Evolutionary conservation across 2,113 vertebrate genomes (phyloP).

Genomic region (Leucopternis melanops): DNA sequence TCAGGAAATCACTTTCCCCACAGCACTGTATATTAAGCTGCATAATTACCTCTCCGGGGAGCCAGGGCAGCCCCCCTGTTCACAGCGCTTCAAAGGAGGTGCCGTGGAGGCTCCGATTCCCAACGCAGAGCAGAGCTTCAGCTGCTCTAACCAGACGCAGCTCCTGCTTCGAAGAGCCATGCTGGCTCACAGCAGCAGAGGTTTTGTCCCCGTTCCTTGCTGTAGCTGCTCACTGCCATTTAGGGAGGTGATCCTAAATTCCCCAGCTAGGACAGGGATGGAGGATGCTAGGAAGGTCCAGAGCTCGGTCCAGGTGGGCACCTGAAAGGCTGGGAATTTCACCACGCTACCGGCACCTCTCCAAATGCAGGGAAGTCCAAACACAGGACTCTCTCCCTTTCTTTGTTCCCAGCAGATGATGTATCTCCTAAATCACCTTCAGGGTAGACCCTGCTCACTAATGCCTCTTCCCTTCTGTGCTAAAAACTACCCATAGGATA

Average conservation of each 20-base stretch:
- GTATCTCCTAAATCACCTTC: not conserved
- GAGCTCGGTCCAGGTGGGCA: not conserved
- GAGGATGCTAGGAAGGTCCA: not conserved
- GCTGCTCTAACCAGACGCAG: not conserved
- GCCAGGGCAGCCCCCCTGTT: not conserved
- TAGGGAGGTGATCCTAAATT: not conserved
- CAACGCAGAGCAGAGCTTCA: accelerated
- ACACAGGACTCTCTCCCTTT: too few species aligned
- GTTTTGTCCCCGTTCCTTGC: not conserved
- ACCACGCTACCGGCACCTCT: not conserved
- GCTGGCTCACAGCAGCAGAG: not conserved
- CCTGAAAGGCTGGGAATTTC: not conserved
- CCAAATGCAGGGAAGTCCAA: not conserved
- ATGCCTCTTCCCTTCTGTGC: not conserved
- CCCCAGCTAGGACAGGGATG: not conserved
- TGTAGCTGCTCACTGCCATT: not conserved
- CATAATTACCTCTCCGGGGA: not conserved
- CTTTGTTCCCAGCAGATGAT: not conserved
- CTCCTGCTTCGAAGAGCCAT: not conserved
- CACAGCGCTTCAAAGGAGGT: not conserved
- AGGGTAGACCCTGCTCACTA: not conserved
- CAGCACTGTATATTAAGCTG: not conserved
- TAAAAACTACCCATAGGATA: not conserved
- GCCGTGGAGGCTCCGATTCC: not conserved
- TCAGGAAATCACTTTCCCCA: not conserved